phyloP scores from a whole-genome alignment of 2,888 invertebrate species.

The Leptinotarsa haldemani region DNA sequence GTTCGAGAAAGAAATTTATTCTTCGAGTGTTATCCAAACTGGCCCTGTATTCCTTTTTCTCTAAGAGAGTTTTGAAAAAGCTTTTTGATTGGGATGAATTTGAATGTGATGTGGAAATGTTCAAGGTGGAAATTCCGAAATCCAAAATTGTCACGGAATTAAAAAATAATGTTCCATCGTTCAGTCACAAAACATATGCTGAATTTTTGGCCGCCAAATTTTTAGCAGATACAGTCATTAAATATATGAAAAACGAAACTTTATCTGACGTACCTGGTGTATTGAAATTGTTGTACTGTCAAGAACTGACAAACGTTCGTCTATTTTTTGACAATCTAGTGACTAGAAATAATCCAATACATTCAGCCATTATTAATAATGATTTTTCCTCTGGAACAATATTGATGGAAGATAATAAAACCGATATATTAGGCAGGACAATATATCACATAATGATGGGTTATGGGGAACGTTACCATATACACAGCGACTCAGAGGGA shows the following conservation, averaged over 20 bases:
- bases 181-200: slow-evolving; percentile 37
- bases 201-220: slow-evolving; percentile 32
- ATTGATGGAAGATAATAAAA: neutral
- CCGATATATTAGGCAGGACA: slow-evolving; percentile 27
- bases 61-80: neutral
- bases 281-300: slow-evolving; percentile 23
- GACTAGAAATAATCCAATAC: neutral
- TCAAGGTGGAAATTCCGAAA: slow-evolving; percentile 22
- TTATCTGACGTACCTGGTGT: slow-evolving; percentile 13
- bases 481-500: neutral
- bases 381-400: neutral
- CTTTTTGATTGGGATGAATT: slow-evolving; percentile 30
- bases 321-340: slow-evolving; percentile 32
- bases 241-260: slow-evolving; percentile 24
- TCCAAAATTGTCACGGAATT: slow-evolving; percentile 17
- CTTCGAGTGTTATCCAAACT: slow-evolving; percentile 28
- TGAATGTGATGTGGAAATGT: slow-evolving; percentile 4
- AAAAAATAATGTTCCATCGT: slow-evolving; percentile 15
- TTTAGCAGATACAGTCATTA: slow-evolving; percentile 19
- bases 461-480: slow-evolving; percentile 23
- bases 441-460: slow-evolving; percentile 23
- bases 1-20: slow-evolving; percentile 17
- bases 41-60: slow-evolving; percentile 27
- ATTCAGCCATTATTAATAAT: slow-evolving; percentile 12
- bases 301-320: slow-evolving; percentile 26